A percentile compares a stretch with the other conserved stretches of the same genome.
Evolutionary conservation across 2,888 invertebrate genomes (phyloP).

Genomic region (Clanis bilineata): DNA sequence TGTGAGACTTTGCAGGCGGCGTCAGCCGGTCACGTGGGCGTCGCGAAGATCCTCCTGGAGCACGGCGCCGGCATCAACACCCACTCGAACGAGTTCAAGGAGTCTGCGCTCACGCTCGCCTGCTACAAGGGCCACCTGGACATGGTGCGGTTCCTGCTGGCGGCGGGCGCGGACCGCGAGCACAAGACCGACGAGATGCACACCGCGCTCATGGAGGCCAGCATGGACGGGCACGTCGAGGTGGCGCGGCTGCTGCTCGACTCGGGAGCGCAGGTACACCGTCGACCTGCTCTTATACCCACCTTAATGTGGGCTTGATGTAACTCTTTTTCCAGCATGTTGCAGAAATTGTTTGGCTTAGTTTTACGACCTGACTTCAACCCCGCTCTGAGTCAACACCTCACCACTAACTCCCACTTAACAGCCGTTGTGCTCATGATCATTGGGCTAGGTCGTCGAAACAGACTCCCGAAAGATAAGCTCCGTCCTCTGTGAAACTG

Average conservation of each 20-base stretch:
- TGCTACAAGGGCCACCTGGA: conserved; percentile 98
- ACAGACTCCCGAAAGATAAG: too few species aligned
- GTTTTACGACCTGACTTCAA: too few species aligned
- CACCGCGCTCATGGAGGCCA: conserved; percentile 99
- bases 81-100: conserved; percentile 99
- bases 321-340: too few species aligned
- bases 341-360: too few species aligned
- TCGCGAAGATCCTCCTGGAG: conserved; percentile 94
- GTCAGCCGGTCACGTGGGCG: conserved; percentile 96
- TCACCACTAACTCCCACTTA: too few species aligned
- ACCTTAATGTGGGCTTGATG: too few species aligned
- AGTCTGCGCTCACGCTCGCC: conserved; percentile 96
- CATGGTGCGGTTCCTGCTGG: conserved; percentile 97
- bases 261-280: conserved; percentile 97
- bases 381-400: too few species aligned
- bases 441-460: too few species aligned
- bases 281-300: too few species aligned
- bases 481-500: too few species aligned
- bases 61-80: conserved; percentile 99
- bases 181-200: conserved; percentile 99
- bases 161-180: conserved; percentile 98
- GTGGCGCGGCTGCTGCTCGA: conserved; percentile 96
- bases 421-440: too few species aligned
- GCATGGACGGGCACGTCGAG: conserved; percentile 99
- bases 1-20: conserved; percentile 84